Percentiles rank a stretch among this genome's conserved stretches.
Evolutionary conservation across 2,113 vertebrate genomes (phyloP).

Genomic region (Orthochromis malagaraziensis): DNA sequence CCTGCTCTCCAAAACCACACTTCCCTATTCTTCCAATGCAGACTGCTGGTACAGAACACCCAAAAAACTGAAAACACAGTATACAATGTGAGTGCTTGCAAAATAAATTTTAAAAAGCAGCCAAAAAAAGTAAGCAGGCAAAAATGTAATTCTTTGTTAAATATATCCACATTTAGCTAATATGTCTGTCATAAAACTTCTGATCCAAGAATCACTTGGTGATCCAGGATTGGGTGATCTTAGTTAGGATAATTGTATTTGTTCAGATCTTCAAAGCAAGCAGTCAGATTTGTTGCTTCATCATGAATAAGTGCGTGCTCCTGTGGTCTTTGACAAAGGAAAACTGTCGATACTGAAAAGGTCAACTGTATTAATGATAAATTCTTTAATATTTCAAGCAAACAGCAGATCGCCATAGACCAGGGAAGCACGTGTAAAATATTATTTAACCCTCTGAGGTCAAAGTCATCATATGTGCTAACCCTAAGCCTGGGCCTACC

Average conservation of each 20-base stretch:
- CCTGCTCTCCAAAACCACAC: background rate
- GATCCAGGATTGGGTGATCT: background rate
- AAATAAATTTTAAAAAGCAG: background rate
- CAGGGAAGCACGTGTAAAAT: background rate
- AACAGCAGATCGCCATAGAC: background rate
- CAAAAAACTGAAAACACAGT: background rate
- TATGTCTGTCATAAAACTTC: background rate
- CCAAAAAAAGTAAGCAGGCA: background rate
- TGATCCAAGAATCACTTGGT: background rate
- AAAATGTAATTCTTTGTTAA: background rate
- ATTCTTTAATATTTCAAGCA: background rate
- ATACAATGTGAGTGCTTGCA: background rate
- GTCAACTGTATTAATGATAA: background rate
- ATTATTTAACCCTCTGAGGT: background rate
- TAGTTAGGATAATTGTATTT: background rate
- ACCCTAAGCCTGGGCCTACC: background rate
- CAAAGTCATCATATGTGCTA: background rate
- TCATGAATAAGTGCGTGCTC: background rate
- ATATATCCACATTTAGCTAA: background rate
- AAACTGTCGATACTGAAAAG: background rate
- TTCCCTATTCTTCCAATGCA: background rate
- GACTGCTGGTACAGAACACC: background rate
- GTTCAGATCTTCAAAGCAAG: background rate
- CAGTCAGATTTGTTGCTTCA: background rate
- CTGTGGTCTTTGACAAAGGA: background rate